Evolutionary conservation across 2,888 invertebrate species (phyloP), one percentile per base, ranked within the genome.

Genomic region (Hydriomena furcata): DNA sequence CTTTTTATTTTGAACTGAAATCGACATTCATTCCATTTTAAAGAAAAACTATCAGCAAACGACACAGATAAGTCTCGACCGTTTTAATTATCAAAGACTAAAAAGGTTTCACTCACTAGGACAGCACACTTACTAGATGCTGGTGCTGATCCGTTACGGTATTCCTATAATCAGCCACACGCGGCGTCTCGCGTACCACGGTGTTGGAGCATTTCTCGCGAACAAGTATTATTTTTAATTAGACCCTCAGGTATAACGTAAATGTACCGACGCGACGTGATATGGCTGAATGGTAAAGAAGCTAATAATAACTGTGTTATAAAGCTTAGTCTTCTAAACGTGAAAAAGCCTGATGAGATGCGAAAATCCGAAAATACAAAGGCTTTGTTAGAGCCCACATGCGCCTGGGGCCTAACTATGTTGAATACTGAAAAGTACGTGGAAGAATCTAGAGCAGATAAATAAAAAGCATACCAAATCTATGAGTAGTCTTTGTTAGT

Each of bases 121-220:
- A 6, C n/a, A 45, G 30, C 36, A 27, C 5, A 8, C 12, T n/a
- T 12, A 8, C 7, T 20, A 7, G 68, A 60, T 59, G 55, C 38
- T 32, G 34, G 28, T 34, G 67, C 60, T 60, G 64, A 65, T 59
- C 58, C 62, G 67, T 72, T 66, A 58, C 71, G 69, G 76, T 78
- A 82, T 78, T 75, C 68, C 68, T 63, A 68, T 76, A 77, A 73
- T 82, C 76, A 79, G 66, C 51, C 58, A 63, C 82, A 83, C 70
- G 66, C 73, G 79, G 73, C 66, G 71, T 45, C 7, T n/a, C 7
- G n/a, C n/a, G n/a, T n/a, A n/a, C n/a, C n/a, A n/a, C n/a, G n/a
- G n/a, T n/a, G n/a, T 21, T 21, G 11, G 31, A 17, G 24, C 11
- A 21, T 44, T 23, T 34, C 34, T 13, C 13, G 10, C 21, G 24